Percentiles rank a stretch among this genome's conserved stretches.
Evolutionary conservation across 2,113 vertebrate genomes (phyloP).

Genomic region (Aplodontia rufa): DNA sequence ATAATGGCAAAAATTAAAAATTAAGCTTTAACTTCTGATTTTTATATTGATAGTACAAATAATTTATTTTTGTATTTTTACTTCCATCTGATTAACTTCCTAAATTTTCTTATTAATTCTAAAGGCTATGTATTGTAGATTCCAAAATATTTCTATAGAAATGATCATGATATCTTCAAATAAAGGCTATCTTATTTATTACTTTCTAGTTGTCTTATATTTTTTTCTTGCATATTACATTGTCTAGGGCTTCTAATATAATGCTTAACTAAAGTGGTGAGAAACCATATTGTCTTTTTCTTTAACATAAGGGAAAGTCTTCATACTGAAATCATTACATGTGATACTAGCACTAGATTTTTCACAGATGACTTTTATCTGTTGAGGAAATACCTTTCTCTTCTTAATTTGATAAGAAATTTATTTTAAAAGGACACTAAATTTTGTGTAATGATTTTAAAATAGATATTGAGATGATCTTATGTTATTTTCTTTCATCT

Average conservation of each 20-base stretch:
- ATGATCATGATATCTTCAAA: neutral
- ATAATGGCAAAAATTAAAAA: neutral
- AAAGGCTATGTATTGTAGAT: neutral
- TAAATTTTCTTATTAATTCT: neutral
- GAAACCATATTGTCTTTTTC: neutral
- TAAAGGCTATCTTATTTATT: neutral
- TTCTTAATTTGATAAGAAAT: neutral
- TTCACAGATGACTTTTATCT: neutral
- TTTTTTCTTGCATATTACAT: neutral
- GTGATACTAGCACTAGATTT: neutral
- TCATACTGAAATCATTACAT: neutral
- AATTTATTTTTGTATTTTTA: neutral
- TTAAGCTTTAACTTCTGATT: conserved; percentile 2
- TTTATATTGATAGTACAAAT: neutral
- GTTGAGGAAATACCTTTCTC: neutral
- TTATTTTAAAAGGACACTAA: neutral
- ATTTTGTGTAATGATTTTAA: neutral
- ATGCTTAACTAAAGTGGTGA: neutral
- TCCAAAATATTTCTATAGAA: neutral
- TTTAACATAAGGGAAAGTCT: neutral
- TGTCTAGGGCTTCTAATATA: neutral
- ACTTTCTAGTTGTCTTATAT: neutral
- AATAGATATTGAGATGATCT: neutral
- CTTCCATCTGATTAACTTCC: neutral
- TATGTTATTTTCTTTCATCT: neutral